Percentiles rank a stretch among this genome's conserved stretches.
Conservation (phyloP, 2,113 vertebrate genomes). For the Felis catus region F.catus_Fca126_mat1.0 CM031418.1:54330001-54330500, state of each 20-base stretch:
- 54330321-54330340: neutral
- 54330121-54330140: neutral
- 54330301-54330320: neutral
- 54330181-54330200: neutral
- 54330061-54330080: neutral
- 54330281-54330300: neutral
- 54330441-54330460: neutral
- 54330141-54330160: neutral
- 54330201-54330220: neutral
- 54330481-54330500: neutral
- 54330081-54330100: neutral
- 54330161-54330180: neutral
- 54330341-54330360: neutral
- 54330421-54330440: neutral
- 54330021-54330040: neutral
- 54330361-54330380: neutral
- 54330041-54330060: neutral
- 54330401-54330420: neutral
- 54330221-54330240: neutral
- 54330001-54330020: neutral
- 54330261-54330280: neutral
- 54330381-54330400: neutral
- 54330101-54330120: neutral
- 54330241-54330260: neutral
- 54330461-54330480: neutral